Evolutionary conservation across 2,797 vertebrate species (phyloP), one percentile per base, ranked within the genome.

Genomic region (Acanthis flammea): DNA sequence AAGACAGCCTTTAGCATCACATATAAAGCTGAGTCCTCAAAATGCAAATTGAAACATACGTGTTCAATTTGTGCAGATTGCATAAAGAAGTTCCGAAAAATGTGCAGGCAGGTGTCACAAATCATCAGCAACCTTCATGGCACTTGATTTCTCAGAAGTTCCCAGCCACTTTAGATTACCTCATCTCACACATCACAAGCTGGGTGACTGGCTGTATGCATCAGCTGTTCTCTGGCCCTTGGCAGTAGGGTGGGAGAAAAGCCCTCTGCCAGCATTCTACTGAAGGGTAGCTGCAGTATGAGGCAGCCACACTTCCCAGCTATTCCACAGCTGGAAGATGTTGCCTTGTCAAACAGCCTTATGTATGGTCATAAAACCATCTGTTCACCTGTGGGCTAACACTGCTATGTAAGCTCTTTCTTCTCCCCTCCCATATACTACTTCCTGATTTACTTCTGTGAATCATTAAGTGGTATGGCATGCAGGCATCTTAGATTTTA

Each of bases 11-110:
- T 19, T 9, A 65, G 51, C 25, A 63, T 62, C 48, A 47, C 9
- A 44, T 25, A 50, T 16, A 51, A 61, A 83, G 44, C 9, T 9
- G 27, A 68, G 30, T 33, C 33, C 37, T 70, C 63, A 33, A 70
- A 83, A 47, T 18, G 10, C 39, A 37, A 12, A 47, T 25, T 51
- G 10, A n/a, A 57, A 39, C 9, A 10, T 14, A 11, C 0, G 0
- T 12, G 14, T 71, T 77, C 10, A 12, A 10, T 58, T n/a, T 63
- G 8, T 41, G 50, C n/a, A 45, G n/a, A 67, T 15, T 54, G 14
- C 61, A 83, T 9, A 13, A 31, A 27, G 28, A 27, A 12, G 10
- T 12, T 45, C 27, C 62, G 12, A 81, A 77, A 42, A 55, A 45
- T 0, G 1, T 17, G 14, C 58, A 90, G n/a, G n/a, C 22, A 86